A percentile compares a stretch with the other conserved stretches of the same genome.
These are phyloP conservation scores for Leptinotarsa rubiginosa DNA, from an alignment of 2,888 invertebrate species.

Conservation along the genomic window DNA sequence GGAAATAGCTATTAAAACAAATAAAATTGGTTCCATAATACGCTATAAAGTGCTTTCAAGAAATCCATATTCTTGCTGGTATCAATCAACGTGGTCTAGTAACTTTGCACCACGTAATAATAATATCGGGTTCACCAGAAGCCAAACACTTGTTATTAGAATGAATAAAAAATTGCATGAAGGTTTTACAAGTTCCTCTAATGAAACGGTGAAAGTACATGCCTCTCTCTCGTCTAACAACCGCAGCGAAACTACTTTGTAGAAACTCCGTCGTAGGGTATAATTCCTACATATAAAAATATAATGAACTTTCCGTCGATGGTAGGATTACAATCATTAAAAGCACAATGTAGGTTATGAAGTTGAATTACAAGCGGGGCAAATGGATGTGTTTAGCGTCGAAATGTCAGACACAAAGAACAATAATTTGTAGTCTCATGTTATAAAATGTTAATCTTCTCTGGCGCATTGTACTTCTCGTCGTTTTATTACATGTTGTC, in stretches of 20 bases:
- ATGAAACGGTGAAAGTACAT: not conserved
- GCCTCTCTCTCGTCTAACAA: slow-evolving; percentile 10
- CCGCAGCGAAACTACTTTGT: slow-evolving; percentile 21
- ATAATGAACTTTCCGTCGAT: slow-evolving; percentile 21
- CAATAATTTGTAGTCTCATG: slow-evolving; percentile 36
- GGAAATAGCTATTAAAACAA: no score
- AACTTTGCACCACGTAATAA: slow-evolving; percentile 29
- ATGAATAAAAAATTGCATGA: slow-evolving; percentile 11
- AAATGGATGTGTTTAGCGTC: slow-evolving; percentile 31
- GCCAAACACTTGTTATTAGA: slow-evolving; percentile 20
- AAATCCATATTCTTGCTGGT: no score
- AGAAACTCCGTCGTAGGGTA: slow-evolving; percentile 20
- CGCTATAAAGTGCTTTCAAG: no score
- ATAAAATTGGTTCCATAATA: no score
- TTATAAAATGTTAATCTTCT: slow-evolving; percentile 37
- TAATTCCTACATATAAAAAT: slow-evolving; percentile 27
- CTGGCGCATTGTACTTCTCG: slow-evolving; percentile 29
- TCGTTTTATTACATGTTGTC: slow-evolving; percentile 32
- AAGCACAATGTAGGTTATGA: slow-evolving; percentile 28
- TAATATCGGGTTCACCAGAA: slow-evolving; percentile 14
- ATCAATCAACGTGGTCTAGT: slow-evolving; percentile 11
- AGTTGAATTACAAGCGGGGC: slow-evolving; percentile 27
- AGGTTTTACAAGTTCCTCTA: not conserved
- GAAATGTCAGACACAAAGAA: slow-evolving; percentile 29
- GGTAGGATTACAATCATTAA: slow-evolving; percentile 24